Conservation (phyloP, 2,113 vertebrate species). For the Plecturocebus donacophilus region DNA sequence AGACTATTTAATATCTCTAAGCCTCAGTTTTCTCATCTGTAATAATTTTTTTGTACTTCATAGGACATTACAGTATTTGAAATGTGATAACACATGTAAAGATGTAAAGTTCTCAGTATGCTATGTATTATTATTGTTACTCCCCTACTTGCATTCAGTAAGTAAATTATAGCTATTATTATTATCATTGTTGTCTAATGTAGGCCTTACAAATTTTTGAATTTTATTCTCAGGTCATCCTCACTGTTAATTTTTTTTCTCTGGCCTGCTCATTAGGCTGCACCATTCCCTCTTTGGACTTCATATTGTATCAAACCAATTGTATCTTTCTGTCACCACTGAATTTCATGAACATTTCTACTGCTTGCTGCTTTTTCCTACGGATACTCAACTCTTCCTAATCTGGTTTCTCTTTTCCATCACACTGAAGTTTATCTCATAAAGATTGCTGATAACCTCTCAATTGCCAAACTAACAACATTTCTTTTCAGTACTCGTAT, state of each 20-base stretch:
- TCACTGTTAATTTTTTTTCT: background rate
- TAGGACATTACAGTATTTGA: background rate
- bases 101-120: background rate
- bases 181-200: background rate
- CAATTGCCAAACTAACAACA: background rate
- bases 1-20: background rate
- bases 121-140: background rate
- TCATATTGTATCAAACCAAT: background rate
- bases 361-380: background rate
- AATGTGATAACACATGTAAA: background rate
- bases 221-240: background rate
- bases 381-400: background rate
- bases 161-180: background rate
- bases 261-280: background rate
- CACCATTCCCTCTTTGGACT: background rate
- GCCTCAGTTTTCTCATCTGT: background rate
- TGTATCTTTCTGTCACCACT: background rate
- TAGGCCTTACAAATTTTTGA: background rate
- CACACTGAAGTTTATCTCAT: background rate
- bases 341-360: background rate
- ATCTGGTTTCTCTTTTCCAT: background rate
- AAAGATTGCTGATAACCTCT: background rate
- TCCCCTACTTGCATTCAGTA: background rate
- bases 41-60: background rate
- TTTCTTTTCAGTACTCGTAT: background rate